Base-by-base conservation (phyloP, 2,113 vertebrate species). In the Tachuris rubrigastra region DNA sequence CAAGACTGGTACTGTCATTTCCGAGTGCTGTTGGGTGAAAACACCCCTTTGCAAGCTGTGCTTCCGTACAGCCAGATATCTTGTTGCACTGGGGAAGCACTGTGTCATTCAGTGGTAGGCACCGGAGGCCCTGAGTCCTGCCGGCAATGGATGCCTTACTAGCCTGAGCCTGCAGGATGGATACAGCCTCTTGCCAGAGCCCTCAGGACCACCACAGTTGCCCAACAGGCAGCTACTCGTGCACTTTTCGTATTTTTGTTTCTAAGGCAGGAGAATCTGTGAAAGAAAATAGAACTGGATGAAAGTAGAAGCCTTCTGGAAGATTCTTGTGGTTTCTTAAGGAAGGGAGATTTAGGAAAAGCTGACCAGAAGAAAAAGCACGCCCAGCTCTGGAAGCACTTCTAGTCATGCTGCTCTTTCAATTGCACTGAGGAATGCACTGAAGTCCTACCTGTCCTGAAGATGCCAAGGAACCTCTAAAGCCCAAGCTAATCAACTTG, bases 71-170 rank as follows among this genome's bases (percentile, higher is more conserved):
- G 27, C 4, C 18, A 23, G 22, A 28, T n/a, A 8, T 20, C 31
- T 74, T 13, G 9, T 71, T 28, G 35, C 42, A 2, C 52, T 22
- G 27, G 20, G 30, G 41, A 66, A 55, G 20, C 16, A 17, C 33
- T 2, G 2, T 14, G 31, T n/a, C 39, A 5, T 50, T 44, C 62
- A 80, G 46, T 19, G 58, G 69, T 39, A 27, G 0, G 0, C 12
- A 1, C 18, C 12, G 83, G 62, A 44, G 31, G 37, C 20, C 23
- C 37, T 0, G 0, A 41, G 14, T 21, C 42, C 19, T 15, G 6
- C n/a, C 47, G n/a, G 42, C 37, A 39, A 2, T 8, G 44, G 47
- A 5, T 11, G 16, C n/a, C 49, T 63, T 33, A n/a, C 66, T 60
- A 69, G 35, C 37, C 46, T 39, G 37, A 77, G 49, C 30, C 78